A percentile compares a stretch with the other conserved stretches of the same genome.
Evolutionary conservation across 2,797 vertebrate genomes (phyloP).

Genomic region (Carcharodon carcharias): DNA sequence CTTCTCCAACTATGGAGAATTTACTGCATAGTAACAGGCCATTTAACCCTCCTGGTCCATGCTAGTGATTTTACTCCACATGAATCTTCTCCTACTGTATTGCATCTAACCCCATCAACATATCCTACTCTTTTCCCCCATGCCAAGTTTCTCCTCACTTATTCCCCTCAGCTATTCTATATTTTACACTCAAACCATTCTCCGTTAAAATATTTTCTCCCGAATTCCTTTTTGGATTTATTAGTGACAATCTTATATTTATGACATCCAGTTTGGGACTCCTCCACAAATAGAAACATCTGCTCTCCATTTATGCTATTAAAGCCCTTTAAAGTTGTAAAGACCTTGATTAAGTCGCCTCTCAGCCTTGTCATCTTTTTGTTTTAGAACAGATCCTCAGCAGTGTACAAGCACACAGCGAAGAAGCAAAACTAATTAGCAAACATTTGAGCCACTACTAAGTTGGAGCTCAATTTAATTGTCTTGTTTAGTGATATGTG

Average conservation of each 20-base stretch:
- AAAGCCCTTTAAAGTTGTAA: not conserved
- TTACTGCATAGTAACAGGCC: not conserved
- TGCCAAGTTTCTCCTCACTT: not conserved
- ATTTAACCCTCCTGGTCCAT: not conserved
- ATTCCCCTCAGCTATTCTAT: not conserved
- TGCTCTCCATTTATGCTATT: not conserved
- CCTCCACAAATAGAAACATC: not conserved
- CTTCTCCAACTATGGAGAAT: slow-evolving; percentile 43
- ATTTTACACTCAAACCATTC: not conserved
- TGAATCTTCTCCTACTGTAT: not conserved
- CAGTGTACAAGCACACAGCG: slow-evolving; percentile 52
- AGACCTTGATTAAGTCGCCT: not conserved
- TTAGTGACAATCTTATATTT: not conserved
- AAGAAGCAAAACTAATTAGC: slow-evolving; percentile 53
- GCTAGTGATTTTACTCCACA: not conserved
- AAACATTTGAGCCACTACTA: slow-evolving; percentile 73
- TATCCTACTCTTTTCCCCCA: not conserved
- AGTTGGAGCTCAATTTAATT: slow-evolving; percentile 87
- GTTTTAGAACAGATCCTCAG: slow-evolving; percentile 61
- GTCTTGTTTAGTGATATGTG: slow-evolving; percentile 78
- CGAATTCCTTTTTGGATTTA: not conserved
- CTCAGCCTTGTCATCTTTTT: not conserved
- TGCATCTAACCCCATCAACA: not conserved
- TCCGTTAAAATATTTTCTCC: not conserved
- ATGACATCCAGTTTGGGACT: not conserved